Base-by-base conservation (phyloP, 2,113 vertebrate species). In the Cathartes aura region DNA sequence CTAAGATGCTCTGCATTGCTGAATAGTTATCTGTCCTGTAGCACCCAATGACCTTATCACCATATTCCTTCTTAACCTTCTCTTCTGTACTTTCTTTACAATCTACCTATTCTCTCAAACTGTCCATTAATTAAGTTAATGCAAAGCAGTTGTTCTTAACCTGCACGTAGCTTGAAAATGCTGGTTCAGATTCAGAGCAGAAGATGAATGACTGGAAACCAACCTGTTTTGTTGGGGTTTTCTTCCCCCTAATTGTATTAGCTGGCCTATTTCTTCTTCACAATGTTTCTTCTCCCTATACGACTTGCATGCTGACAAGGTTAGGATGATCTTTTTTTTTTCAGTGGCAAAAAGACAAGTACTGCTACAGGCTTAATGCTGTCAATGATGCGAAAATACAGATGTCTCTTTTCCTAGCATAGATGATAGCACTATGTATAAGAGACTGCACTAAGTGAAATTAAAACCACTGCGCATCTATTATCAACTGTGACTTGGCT, bases 371-470 rank as follows among this genome's bases (percentile, higher is more conserved):
- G 12, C 19, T 74, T 84, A 63, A 11, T 60, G 43, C 32, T 90
- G 5, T 82, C 66, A 58, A 6, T 75, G 24, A 20, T 74, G 66
- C 11, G 11, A 90, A 94, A 91, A 89, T 84, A 66, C 50, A 94
- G 32, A 18, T 76, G 11, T 36, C 62, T 83, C 38, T 90, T n/a
- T 90, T 78, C 75, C 73, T 76, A 78, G 86, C 42, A 3, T 27
- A 68, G 55, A 62, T 64, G 34, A 68, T 64, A 84, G n/a, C 52
- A 32, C 71, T 68, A 38, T 10, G 21, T 70, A 4, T 53, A 53
- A 78, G 58, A 55, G 50, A 50, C 71, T 52, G 55, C 55, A 66
- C 63, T 80, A 91, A 87, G 66, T 58, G 78, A 81, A 95, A 89
- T 75, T 82, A 75, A 90, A 83, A 59, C 45, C 36, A 17, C 43